A percentile compares a stretch with the other conserved stretches of the same genome.
Conservation (phyloP, 2,797 vertebrate genomes). For the Moxostoma hubbsi region DNA sequence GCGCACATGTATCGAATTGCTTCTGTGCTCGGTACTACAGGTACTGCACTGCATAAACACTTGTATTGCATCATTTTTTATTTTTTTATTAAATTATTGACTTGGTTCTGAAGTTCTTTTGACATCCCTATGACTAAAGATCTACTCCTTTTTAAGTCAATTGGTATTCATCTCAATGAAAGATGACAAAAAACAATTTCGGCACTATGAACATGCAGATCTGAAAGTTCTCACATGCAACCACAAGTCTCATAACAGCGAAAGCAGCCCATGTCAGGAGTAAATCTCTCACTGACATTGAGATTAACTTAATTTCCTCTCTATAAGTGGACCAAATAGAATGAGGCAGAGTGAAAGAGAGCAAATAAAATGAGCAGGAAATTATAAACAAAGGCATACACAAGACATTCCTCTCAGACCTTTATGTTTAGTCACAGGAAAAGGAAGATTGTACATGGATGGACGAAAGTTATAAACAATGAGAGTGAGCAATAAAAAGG, state of each 20-base stretch:
- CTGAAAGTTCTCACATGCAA: not conserved
- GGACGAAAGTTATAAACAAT: not conserved
- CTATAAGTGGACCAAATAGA: not conserved
- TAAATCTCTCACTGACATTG: not conserved
- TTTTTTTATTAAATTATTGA: too few relatives aligned
- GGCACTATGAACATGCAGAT: not conserved
- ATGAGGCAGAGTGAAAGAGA: not conserved
- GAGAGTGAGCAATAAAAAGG: not conserved
- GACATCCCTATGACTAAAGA: too few relatives aligned
- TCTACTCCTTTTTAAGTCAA: too few relatives aligned
- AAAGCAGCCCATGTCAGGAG: slow-evolving; percentile 32
- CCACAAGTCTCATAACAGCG: slow-evolving; percentile 1
- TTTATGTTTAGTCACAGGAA: not conserved
- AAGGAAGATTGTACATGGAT: not conserved
- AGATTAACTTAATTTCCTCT: slow-evolving; percentile 28
- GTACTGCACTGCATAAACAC: too few relatives aligned
- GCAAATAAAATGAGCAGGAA: not conserved
- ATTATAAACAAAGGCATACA: not conserved
- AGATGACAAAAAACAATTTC: not conserved
- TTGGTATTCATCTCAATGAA: not conserved
- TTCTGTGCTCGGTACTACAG: too few relatives aligned
- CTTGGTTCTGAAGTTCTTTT: too few relatives aligned
- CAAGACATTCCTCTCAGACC: not conserved
- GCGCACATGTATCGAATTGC: too few relatives aligned
- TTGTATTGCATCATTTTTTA: too few relatives aligned